Conservation (phyloP, 37 sponge, comb jelly and placozoan genomes). For the Geodia barretti region DNA sequence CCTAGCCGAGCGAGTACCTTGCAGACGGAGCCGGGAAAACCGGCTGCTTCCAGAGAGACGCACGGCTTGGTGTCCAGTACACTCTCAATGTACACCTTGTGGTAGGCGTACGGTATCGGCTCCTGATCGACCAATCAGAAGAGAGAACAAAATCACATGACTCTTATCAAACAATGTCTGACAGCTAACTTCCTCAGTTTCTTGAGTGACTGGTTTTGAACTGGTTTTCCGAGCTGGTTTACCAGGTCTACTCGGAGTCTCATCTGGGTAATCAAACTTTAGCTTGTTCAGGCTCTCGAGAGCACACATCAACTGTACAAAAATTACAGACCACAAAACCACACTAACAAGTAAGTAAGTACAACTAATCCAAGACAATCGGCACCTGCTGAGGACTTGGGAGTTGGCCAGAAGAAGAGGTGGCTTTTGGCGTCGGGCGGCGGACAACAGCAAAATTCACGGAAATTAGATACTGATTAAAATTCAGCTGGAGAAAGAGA, state of each 20-base stretch:
- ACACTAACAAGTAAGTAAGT: too few relatives aligned
- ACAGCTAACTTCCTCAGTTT: neutral
- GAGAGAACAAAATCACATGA: neutral
- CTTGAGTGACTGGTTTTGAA: neutral
- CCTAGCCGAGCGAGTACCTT: slow-evolving; percentile 20
- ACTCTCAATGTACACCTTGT: slow-evolving; percentile 4
- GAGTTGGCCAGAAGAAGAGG: neutral
- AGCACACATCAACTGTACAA: neutral
- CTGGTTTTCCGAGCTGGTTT: neutral
- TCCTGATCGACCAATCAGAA: neutral
- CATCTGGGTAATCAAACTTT: too few relatives aligned
- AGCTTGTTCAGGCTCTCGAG: neutral
- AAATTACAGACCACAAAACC: too few relatives aligned
- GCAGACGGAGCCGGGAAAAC: neutral
- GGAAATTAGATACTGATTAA: neutral
- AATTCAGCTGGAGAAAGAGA: neutral
- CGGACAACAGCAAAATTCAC: neutral
- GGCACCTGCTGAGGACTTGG: neutral
- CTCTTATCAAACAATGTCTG: neutral
- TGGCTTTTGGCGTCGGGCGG: neutral
- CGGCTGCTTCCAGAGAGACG: neutral
- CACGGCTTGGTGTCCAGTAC: neutral
- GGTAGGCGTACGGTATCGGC: neutral
- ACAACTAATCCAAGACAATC: neutral
- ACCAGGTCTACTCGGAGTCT: too few relatives aligned